Evolutionary conservation across 1,140 invertebrate species (phyloP), one percentile per base, ranked within the genome.

Genomic region (Leucophenga varia): DNA sequence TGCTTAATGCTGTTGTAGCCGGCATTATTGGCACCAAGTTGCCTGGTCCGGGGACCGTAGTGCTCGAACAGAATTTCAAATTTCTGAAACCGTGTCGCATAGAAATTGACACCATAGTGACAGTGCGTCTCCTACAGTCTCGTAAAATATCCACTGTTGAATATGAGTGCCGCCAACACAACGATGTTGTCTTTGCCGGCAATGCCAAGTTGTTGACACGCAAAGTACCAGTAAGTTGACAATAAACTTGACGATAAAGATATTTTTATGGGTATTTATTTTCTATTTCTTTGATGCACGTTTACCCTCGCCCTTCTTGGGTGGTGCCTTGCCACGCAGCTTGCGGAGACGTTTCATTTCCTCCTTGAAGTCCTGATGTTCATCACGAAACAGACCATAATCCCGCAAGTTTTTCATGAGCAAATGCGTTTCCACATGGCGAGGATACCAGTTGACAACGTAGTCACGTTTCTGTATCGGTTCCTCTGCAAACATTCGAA

Each of bases 291-390:
- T 72, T 1, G 57, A 55, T 8, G 69, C 54, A 21, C 70, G 59
- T 50, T 82, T 82, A 54, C 79, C 80, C 55, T 80, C 75, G 56
- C 80, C 82, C 54, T 76, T 77, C 64, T 81, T 79, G 44, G 78
- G 79, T 8, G 84, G 80, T 12, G 78, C 79, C 64, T 95, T 96
- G 13, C 93, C 93, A 47, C 91, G 77, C 12, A 95, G 78, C 41
- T 79, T 83, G 54, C 86, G 79, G 45, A 90, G 76, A 47, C 90
- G 78, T 48, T 82, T 80, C 84, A 93, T 93, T 76, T 96, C 93
- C 31, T 97, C 93, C 52, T 86, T 87, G 60, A 95, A 96, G 78
- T 96, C 94, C 72, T 85, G 75, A 79, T 96, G 93, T 70, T 96
- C 93, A 76, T 96, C 91, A 59, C 93, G 78, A 67, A 81, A 94